phyloP scores from a whole-genome alignment of 2,797 vertebrate genomes.

The Peromyscus melanophrys region DNA sequence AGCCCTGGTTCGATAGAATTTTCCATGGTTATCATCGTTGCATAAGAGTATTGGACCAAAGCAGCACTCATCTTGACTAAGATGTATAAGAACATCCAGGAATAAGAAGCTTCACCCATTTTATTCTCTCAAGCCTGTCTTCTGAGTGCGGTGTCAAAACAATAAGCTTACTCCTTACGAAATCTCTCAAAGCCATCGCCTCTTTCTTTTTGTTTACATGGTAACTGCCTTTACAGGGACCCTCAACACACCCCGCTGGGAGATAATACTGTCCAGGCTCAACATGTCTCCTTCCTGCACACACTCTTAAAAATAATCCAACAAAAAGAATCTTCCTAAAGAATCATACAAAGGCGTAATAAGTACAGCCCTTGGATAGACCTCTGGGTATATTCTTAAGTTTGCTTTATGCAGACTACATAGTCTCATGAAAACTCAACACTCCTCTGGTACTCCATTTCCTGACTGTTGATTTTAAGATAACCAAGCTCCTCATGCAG shows the following conservation, averaged over 20 bases:
- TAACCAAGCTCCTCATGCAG: background rate
- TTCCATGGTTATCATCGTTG: background rate
- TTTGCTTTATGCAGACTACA: background rate
- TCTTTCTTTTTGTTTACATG: background rate
- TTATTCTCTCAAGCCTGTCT: background rate
- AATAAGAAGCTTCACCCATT: background rate
- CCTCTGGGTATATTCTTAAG: background rate
- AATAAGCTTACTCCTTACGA: conserved; percentile 1
- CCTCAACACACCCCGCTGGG: background rate
- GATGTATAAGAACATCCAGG: background rate
- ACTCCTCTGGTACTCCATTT: background rate
- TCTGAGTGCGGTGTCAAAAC: background rate
- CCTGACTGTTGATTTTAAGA: background rate
- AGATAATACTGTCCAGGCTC: background rate
- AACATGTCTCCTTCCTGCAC: background rate
- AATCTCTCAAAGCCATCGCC: background rate
- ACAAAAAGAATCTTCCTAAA: background rate
- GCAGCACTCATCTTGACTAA: background rate
- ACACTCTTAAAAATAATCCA: background rate
- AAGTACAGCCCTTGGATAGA: background rate
- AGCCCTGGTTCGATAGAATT: background rate
- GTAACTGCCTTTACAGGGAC: background rate
- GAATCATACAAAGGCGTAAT: background rate
- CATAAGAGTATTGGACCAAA: background rate
- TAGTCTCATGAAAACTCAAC: background rate